phyloP scores from a whole-genome alignment of 2,888 invertebrate genomes.

The Auanema freiburgensis region DNA sequence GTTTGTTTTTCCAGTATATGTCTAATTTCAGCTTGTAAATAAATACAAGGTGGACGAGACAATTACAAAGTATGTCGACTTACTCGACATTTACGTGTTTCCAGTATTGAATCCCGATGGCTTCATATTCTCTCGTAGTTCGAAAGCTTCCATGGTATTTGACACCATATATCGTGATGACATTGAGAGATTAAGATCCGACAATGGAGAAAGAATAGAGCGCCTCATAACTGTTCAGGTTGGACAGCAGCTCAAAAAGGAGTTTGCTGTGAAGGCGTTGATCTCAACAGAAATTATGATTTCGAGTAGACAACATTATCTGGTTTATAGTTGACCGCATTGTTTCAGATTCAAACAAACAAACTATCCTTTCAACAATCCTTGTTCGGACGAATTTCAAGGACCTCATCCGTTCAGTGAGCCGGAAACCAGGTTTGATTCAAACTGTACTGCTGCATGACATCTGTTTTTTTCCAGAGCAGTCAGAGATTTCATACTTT shows the following conservation, averaged over 20 bases:
- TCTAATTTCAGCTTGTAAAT: constrained; percentile 40
- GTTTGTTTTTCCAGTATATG: neutral
- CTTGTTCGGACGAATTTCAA: constrained; percentile 62
- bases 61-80: constrained; percentile 53
- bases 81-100: constrained; percentile 57
- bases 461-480: constrained; percentile 41
- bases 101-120: constrained; percentile 63
- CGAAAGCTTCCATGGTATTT: constrained; percentile 33
- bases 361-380: constrained; percentile 60
- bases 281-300: constrained; percentile 63
- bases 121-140: constrained; percentile 53
- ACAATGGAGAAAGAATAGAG: constrained; percentile 63
- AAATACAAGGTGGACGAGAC: constrained; percentile 44
- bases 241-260: constrained; percentile 45
- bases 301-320: constrained; percentile 33
- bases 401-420: constrained; percentile 61
- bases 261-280: constrained; percentile 59
- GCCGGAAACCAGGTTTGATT: constrained; percentile 56
- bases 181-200: constrained; percentile 43
- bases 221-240: constrained; percentile 57
- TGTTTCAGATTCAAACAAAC: constrained; percentile 34
- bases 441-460: neutral
- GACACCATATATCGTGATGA: neutral
- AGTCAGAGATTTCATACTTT: constrained; percentile 56
- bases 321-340: neutral